These are phyloP conservation scores for Tetropium fuscum DNA, from an alignment of 2,888 invertebrate genomes.

Conservation along the genomic window DNA sequence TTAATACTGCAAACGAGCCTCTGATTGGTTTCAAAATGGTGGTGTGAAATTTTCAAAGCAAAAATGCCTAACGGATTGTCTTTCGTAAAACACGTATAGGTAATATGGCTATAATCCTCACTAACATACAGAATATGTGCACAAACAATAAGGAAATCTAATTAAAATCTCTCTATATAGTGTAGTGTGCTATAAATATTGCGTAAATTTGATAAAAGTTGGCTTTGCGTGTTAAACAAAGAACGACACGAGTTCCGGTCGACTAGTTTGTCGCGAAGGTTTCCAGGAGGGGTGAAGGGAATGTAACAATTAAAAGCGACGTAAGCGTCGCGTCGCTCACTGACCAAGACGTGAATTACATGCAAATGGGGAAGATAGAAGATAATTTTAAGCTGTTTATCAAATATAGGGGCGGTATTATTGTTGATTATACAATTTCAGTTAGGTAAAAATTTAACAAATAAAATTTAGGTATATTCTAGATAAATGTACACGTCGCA, in stretches of 20 bases:
- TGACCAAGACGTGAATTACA: constrained; percentile 14
- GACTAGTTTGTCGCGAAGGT: constrained; percentile 50
- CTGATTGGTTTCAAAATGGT: too few relatives aligned
- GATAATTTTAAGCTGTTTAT: constrained; percentile 12
- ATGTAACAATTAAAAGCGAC: constrained; percentile 59
- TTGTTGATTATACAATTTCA: background rate
- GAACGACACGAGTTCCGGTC: constrained; percentile 60
- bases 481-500: too few relatives aligned
- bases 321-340: constrained; percentile 45
- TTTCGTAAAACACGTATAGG: too few relatives aligned
- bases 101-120: too few relatives aligned
- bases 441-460: too few relatives aligned
- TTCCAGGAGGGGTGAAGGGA: constrained; percentile 36
- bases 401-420: background rate
- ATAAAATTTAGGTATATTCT: too few relatives aligned
- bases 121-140: too few relatives aligned
- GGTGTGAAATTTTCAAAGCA: too few relatives aligned
- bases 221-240: constrained; percentile 57
- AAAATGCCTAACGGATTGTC: too few relatives aligned
- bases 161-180: too few relatives aligned
- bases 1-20: too few relatives aligned
- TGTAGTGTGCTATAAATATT: constrained; percentile 38
- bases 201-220: constrained; percentile 49
- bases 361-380: constrained; percentile 19
- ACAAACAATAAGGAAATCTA: too few relatives aligned